phyloP scores from a whole-genome alignment of 2,888 invertebrate species.

The Ectobius pallidus region DNA sequence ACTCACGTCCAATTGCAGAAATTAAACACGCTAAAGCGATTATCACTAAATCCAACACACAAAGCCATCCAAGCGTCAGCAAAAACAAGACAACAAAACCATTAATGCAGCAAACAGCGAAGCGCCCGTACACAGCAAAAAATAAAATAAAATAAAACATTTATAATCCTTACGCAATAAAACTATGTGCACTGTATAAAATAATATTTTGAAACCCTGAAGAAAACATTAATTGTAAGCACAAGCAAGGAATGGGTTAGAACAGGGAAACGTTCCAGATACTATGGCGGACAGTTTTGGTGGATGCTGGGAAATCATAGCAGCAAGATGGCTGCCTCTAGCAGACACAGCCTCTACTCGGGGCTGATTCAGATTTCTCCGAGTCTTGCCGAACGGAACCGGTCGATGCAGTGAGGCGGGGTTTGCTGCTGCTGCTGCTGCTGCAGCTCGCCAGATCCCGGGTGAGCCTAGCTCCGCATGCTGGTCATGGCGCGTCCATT shows the following conservation, averaged over 20 bases:
- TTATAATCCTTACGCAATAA: constrained; percentile 5
- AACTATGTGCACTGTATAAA: constrained; percentile 13
- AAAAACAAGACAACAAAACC: constrained; percentile 24
- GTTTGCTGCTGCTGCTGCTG: no score
- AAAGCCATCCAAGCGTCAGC: constrained; percentile 29
- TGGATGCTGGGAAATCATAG: constrained; percentile 15
- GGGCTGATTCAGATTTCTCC: constrained; percentile 2
- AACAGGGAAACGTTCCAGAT: constrained; percentile 14
- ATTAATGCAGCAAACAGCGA: constrained; percentile 19
- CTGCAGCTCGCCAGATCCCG: neutral
- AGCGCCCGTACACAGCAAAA: constrained; percentile 7
- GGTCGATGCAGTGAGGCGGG: constrained; percentile 29
- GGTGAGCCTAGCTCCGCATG: neutral
- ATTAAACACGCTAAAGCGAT: constrained; percentile 3
- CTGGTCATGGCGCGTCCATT: constrained; percentile 11
- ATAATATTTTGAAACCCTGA: constrained; percentile 13
- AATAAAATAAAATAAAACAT: constrained; percentile 5
- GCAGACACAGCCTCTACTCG: neutral
- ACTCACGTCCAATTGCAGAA: neutral
- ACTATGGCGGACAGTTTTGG: constrained; percentile 22
- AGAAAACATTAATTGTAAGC: constrained; percentile 21
- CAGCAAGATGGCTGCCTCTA: constrained; percentile 20
- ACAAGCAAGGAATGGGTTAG: constrained; percentile 11
- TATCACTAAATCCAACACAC: constrained; percentile 11
- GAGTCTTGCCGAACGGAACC: neutral